These are phyloP conservation scores for Emydoidea blandingii DNA, from an alignment of 2,797 vertebrate genomes.

Conservation along the genomic window DNA sequence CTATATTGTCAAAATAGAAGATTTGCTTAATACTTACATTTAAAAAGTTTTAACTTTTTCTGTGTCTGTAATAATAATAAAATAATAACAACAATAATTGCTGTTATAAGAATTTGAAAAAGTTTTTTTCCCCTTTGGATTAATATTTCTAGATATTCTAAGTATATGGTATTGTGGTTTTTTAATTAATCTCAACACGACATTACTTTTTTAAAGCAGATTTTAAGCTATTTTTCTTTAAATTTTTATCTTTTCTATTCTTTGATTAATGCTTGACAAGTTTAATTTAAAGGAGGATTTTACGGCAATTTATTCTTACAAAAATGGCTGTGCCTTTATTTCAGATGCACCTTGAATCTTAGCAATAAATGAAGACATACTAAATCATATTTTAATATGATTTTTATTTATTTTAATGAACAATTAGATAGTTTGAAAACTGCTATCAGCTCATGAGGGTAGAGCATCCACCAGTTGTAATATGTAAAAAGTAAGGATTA, in stretches of 20 bases:
- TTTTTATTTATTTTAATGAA: not conserved
- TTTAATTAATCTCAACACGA: not conserved
- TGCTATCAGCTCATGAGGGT: rapidly evolving
- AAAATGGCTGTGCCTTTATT: not conserved
- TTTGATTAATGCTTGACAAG: not conserved
- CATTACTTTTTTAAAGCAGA: not conserved
- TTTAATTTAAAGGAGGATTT: not conserved
- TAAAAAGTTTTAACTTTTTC: no score
- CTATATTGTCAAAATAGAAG: no score
- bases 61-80: rapidly evolving
- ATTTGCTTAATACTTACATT: no score
- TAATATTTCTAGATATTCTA: rapidly evolving
- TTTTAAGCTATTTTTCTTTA: not conserved
- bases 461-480: rapidly evolving
- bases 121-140: not conserved
- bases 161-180: not conserved
- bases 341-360: not conserved
- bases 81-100: not conserved
- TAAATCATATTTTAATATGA: not conserved
- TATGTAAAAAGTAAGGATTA: rapidly evolving
- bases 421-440: not conserved
- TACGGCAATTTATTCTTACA: not conserved
- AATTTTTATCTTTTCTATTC: not conserved
- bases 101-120: rapidly evolving
- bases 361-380: rapidly evolving